Evolutionary conservation across 2,113 vertebrate species (phyloP), one percentile per base, ranked within the genome.

Genomic region (Ictidomys tridecemlineatus): DNA sequence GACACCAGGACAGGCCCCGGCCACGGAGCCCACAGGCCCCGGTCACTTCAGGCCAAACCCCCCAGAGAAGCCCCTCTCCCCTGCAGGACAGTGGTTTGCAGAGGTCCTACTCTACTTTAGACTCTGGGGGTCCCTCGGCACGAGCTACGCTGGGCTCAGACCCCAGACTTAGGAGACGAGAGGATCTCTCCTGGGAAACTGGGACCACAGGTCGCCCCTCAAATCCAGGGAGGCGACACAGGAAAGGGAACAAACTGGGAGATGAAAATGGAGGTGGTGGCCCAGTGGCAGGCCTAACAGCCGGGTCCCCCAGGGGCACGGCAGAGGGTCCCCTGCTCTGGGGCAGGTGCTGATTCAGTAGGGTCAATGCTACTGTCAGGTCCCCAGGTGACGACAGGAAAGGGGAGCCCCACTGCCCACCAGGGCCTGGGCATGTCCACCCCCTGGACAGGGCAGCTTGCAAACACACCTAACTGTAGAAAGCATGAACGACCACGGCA

Each of bases 401-500:
- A 20, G 34, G 70, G 70, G 34, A 2, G 4, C 16, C 61, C 7
- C 61, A 9, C 8, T 8, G 61, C 61, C 22, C 61, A 26, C 22
- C 61, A 9, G 58, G 30, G 30, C n/a, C 70, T 10, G 42, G 18
- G 12, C 32, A 24, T 18, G 48, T 14, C 14, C 6, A 16, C 48
- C n/a, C 10, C 22, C 30, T 20, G 1, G 26, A 63, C 2, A 76
- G 18, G 14, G 69, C 18, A 2, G 1, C 26, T 53, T 3, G 2
- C 9, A 34, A 26, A 7, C 56, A 82, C 17, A 34, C 20, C 2
- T 1, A 0, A 14, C 4, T 22, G 73, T 4, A 48, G 42, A 42
- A 11, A 1, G 8, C 51, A 72, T 7, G 8, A 5, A 7, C 2
- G 18, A 8, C 8, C 5, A 16, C 1, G 4, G 5, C 14, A 3